phyloP scores from a whole-genome alignment of 2,113 vertebrate species.

The Sylvilagus bachmani region DNA sequence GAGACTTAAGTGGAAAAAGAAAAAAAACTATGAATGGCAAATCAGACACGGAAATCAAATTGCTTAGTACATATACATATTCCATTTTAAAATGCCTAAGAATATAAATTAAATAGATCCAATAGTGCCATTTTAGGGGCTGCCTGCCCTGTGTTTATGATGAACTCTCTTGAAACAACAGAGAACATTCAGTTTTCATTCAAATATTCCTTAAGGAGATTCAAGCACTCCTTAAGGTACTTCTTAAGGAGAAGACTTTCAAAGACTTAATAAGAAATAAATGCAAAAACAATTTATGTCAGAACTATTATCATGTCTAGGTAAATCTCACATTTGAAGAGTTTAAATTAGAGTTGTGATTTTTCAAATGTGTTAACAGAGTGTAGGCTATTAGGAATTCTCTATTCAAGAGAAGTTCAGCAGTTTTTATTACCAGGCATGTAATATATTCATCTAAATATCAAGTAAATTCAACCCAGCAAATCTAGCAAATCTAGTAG shows the following conservation, averaged over 20 bases:
- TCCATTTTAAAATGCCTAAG: constrained; percentile 69
- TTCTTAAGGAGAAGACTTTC: constrained; percentile 57
- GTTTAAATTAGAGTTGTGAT: constrained; percentile 54
- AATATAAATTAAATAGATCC: constrained; percentile 75
- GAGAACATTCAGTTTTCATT: constrained; percentile 62
- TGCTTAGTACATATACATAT: constrained; percentile 75
- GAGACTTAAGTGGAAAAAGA: constrained; percentile 61
- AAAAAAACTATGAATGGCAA: constrained; percentile 74
- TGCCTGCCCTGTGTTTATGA: constrained; percentile 68
- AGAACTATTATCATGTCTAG: constrained; percentile 40
- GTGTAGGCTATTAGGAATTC: constrained; percentile 19
- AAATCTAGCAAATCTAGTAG: not conserved
- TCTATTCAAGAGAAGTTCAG: constrained; percentile 44
- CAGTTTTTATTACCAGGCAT: not conserved
- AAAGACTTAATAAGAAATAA: constrained; percentile 49
- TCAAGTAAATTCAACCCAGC: not conserved
- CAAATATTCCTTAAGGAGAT: constrained; percentile 12
- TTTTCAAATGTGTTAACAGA: constrained; percentile 54
- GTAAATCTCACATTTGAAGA: constrained; percentile 54
- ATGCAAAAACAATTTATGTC: constrained; percentile 24
- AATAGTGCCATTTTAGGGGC: constrained; percentile 69
- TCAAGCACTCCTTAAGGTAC: not conserved
- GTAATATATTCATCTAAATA: not conserved
- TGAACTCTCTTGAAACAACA: constrained; percentile 69
- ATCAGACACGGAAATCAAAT: constrained; percentile 75